Base-by-base conservation (phyloP, 2,888 invertebrate genomes). In the Platerodrilus igneus region DNA sequence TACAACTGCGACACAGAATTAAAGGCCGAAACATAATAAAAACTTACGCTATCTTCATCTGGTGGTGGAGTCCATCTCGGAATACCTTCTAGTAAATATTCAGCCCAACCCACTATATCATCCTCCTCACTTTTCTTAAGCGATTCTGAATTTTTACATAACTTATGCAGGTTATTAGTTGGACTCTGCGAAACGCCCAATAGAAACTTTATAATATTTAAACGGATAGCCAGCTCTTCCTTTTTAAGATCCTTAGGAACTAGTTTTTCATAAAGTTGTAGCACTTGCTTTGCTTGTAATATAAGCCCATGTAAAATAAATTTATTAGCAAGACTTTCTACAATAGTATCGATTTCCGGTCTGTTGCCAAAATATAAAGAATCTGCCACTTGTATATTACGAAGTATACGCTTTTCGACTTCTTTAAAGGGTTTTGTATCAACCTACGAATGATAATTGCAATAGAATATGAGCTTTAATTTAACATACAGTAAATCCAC, bases 31-130 rank as follows among this genome's bases (percentile, higher is more conserved):
- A 16, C 11, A n/a, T 4, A n/a, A 20, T 21, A 3, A 25, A 7
- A 39, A 55, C 58, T 60, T 56, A 67, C 67, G 45, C 62, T 55
- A 15, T 59, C 60, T 27, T 62, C 62, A 25, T 57, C 52, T 39
- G 59, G 63, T 36, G 66, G 49, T 10, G 53, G 50, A 19, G 65
- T 64, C 51, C 68, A 68, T 4, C 62, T 52, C 8, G 58, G 57
- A 33, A 72, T 63, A 2, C 69, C 73, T 40, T 73, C 72, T 25
- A 60, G 68, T 18, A 75, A 59, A 57, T 73, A 73, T 16, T 63
- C 58, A 2, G 56, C 66, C 75, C 75, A 75, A 49, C 74, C 67
- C 21, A 73, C 69, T 27, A 65, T 63, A 41, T 71, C 69, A 4
- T 63, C 63, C n/a, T 56, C 52, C 11, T 58, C 56, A 25, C 64